Percentiles rank a stretch among this genome's conserved stretches.
These are phyloP conservation scores for Raja brachyura DNA, from an alignment of 2,113 vertebrate genomes.

Conservation along the genomic window DNA sequence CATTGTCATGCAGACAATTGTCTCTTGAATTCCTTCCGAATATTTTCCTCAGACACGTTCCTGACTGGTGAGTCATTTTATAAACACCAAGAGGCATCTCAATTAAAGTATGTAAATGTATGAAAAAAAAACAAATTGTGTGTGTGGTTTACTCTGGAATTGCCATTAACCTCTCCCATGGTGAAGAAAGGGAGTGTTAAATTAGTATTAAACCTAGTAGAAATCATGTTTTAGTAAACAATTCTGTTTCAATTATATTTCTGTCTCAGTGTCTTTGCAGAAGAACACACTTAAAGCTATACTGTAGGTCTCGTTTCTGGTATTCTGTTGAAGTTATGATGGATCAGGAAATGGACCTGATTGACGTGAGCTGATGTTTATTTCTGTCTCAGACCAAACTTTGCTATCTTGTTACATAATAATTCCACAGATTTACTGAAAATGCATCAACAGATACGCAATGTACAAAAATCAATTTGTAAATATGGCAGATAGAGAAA, in stretches of 20 bases:
- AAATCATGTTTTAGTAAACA: not conserved
- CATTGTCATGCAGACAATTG: not conserved
- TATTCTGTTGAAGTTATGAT: not conserved
- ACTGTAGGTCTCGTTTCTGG: not conserved
- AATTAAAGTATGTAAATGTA: not conserved
- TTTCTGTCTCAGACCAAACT: not conserved
- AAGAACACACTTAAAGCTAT: not conserved
- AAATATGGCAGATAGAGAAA: too few species aligned
- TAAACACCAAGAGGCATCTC: not conserved
- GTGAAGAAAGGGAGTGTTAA: not conserved
- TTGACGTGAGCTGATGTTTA: not conserved
- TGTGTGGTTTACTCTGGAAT: not conserved
- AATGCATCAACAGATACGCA: not conserved
- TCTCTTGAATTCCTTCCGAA: conserved; percentile 5
- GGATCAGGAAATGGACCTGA: not conserved
- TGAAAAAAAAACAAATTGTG: not conserved
- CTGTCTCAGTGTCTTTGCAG: not conserved
- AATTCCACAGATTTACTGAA: not conserved
- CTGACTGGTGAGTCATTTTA: not conserved
- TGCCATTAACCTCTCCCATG: not conserved
- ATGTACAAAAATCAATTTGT: not conserved
- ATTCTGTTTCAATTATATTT: not conserved
- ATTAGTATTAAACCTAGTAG: not conserved
- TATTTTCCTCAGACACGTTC: not conserved
- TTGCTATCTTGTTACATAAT: not conserved